Evolutionary conservation across 2,888 invertebrate genomes (phyloP).

Genomic region (Busseola fusca): DNA sequence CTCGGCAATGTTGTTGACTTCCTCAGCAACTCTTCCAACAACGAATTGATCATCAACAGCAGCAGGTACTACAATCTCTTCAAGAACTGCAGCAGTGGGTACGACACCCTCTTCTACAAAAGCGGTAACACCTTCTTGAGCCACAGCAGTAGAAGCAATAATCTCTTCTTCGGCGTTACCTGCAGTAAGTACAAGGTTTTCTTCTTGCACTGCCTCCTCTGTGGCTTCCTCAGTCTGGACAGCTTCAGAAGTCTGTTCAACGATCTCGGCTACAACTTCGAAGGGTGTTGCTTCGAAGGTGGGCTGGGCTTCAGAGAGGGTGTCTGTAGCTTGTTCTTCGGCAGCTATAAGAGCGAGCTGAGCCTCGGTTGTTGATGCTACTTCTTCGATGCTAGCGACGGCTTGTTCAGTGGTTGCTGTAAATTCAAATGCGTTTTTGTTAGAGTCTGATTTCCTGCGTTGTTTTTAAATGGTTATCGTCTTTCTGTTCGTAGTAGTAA

Average conservation of each 20-base stretch:
- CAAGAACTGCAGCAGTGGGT: slow-evolving; percentile 39
- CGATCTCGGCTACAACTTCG: slow-evolving; percentile 39
- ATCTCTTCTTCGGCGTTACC: slow-evolving; percentile 28
- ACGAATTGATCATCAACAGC: slow-evolving; percentile 47
- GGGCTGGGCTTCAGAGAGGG: slow-evolving; percentile 36
- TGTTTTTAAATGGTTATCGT: background rate
- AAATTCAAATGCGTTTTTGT: background rate
- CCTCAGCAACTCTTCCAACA: slow-evolving; percentile 43
- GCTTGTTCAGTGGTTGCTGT: slow-evolving; percentile 58
- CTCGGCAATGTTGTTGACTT: slow-evolving; percentile 76
- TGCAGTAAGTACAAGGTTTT: slow-evolving; percentile 15
- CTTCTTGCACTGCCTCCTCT: slow-evolving; percentile 42
- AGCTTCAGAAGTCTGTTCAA: slow-evolving; percentile 35
- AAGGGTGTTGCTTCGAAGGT: slow-evolving; percentile 32
- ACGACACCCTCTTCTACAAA: slow-evolving; percentile 28
- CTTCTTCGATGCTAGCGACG: slow-evolving; percentile 49
- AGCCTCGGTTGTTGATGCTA: slow-evolving; percentile 47
- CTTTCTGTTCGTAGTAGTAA: background rate
- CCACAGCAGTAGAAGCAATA: slow-evolving; percentile 10
- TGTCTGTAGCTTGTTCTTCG: slow-evolving; percentile 54
- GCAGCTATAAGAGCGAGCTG: slow-evolving; percentile 22
- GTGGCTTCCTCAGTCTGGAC: slow-evolving; percentile 34
- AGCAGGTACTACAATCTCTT: slow-evolving; percentile 13
- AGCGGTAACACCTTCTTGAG: slow-evolving; percentile 25
- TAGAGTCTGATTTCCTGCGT: background rate